Base-by-base conservation (phyloP, 2,797 vertebrate genomes). In the Salmo trutta region DNA sequence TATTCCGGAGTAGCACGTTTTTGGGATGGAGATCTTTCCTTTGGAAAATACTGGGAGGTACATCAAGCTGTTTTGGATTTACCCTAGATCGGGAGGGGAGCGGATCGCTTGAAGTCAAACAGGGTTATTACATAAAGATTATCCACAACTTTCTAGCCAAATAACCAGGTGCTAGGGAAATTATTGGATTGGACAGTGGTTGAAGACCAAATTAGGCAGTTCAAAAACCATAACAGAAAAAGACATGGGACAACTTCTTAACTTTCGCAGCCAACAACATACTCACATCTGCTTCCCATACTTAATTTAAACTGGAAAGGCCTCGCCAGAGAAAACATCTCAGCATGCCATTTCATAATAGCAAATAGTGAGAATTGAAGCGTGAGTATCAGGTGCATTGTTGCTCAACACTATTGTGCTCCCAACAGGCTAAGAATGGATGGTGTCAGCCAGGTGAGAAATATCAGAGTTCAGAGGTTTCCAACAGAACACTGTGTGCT, bases 381-480 rank as follows among this genome's bases (percentile, higher is more conserved):
- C 29, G 51, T 56, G 64, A 41, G 74, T 29, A 47, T 82, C 73
- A 85, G 68, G 70, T 69, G 41, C 77, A 73, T 24, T 76, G 74
- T 85, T 29, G 24, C 21, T n/a, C 72, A 69, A 84, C 54, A 80
- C 16, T 73, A 67, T 51, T 51, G 73, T 33, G 7, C 62, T 69
- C 74, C 66, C 76, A 65, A 81, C 84, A 87, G 82, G 81, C 74
- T 82, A 54, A 51, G 82, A 29, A 56, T 47, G 53, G 86, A 87
- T 77, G 78, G 24, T 24, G 24, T 65, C 21, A 65, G n/a, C n/a
- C 10, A 56, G 59, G 73, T 72, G 68, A 75, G 27, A 71, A 75
- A 68, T 73, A 81, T 83, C 77, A 83, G 21, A 75, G 73, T 82
- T 86, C 75, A 87, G 86, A 86, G 79, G 80, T 81, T 84, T 85